Evolutionary conservation across 2,888 invertebrate genomes (phyloP).

Genomic region (Drosophila planitibia): DNA sequence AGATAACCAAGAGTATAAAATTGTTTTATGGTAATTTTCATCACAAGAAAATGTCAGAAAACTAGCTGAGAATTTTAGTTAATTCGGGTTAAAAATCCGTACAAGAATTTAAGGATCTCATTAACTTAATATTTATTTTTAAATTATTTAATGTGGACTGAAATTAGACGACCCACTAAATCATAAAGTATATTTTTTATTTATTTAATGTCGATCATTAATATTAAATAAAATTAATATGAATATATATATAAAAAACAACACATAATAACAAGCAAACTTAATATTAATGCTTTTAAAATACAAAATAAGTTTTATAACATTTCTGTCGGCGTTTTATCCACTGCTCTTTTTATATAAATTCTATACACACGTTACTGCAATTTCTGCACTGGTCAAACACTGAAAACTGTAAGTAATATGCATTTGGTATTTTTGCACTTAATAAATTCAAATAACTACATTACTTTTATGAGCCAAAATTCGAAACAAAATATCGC

Average conservation of each 20-base stretch:
- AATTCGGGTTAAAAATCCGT: neutral
- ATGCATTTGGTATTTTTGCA: slow-evolving; percentile 1
- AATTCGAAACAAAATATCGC: slow-evolving; percentile 17
- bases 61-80: neutral
- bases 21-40: neutral
- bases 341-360: neutral
- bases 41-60: neutral
- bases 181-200: neutral
- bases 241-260: neutral
- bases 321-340: neutral
- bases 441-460: slow-evolving; percentile 47
- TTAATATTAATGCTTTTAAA: neutral
- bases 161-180: neutral
- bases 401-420: neutral
- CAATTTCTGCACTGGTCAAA: neutral
- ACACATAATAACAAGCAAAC: neutral
- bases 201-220: neutral
- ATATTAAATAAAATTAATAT: neutral
- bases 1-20: slow-evolving; percentile 2
- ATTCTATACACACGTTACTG: neutral
- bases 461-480: slow-evolving; percentile 43
- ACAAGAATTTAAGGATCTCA: neutral
- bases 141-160: neutral
- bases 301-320: neutral
- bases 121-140: neutral